Percentiles rank a stretch among this genome's conserved stretches.
Conservation (phyloP, 2,113 vertebrate genomes). For the Euleptes europaea region DNA sequence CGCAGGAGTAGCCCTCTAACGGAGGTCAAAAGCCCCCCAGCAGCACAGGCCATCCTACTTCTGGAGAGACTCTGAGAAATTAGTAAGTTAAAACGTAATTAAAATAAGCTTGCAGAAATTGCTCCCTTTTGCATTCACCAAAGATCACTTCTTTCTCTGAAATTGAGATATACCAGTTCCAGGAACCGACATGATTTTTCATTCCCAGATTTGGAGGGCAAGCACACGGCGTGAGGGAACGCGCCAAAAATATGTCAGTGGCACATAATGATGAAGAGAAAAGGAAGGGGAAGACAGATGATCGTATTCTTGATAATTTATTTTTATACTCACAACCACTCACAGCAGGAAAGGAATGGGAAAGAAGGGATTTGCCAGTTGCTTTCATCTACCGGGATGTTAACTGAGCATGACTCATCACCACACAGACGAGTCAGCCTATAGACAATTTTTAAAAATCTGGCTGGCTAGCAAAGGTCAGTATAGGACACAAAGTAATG, state of each 20-base stretch:
- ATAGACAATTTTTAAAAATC: background rate
- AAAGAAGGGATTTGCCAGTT: background rate
- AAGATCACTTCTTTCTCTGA: constrained; percentile 23
- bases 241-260: background rate
- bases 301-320: background rate
- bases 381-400: background rate
- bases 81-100: constrained; percentile 18
- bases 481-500: background rate
- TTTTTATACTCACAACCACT: constrained; percentile 23
- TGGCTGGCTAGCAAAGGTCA: background rate
- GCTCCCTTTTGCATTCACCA: constrained; percentile 3
- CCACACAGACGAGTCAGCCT: background rate
- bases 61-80: constrained; percentile 9
- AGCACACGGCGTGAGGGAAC: too few relatives aligned
- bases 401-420: background rate
- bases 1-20: background rate
- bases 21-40: background rate
- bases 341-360: background rate
- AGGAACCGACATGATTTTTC: constrained; percentile 14
- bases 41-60: background rate
- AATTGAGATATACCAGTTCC: constrained; percentile 9
- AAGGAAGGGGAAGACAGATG: background rate
- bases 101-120: constrained; percentile 15
- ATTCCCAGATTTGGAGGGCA: background rate
- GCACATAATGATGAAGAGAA: background rate